Conservation (phyloP, 2,797 vertebrate species). For the Prionace glauca region DNA sequence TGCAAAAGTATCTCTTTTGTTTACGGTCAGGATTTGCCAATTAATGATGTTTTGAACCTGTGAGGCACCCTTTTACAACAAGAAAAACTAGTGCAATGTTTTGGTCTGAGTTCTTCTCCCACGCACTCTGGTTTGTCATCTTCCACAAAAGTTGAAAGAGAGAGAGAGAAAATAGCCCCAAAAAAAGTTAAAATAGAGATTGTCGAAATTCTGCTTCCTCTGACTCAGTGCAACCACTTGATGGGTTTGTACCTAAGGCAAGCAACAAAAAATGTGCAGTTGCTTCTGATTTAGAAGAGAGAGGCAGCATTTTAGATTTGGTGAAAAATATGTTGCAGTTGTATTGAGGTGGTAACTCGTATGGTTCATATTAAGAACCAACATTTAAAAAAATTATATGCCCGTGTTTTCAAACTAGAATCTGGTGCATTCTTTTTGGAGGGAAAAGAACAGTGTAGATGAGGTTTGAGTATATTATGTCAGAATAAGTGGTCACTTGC, state of each 20-base stretch:
- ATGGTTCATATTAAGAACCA: too few species aligned
- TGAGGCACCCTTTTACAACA: neutral
- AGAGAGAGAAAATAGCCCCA: neutral
- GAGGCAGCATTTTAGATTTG: neutral
- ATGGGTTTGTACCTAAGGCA: neutral
- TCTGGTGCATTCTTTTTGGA: neutral
- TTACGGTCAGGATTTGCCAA: neutral
- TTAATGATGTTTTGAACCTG: neutral
- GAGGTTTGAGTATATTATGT: neutral
- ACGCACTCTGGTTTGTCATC: neutral
- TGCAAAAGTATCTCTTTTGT: neutral
- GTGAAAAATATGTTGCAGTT: neutral
- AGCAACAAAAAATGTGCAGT: neutral
- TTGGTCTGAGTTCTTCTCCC: neutral
- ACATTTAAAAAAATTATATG: neutral
- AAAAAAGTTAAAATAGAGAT: slow-evolving; percentile 12
- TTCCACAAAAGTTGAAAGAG: neutral
- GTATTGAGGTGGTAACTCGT: neutral
- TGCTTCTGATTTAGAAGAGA: neutral
- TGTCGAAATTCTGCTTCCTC: neutral
- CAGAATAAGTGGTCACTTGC: neutral
- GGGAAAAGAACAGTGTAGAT: neutral
- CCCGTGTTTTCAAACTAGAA: neutral
- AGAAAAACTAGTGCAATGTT: neutral
- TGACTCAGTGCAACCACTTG: neutral